Evolutionary conservation across 2,797 vertebrate species (phyloP).

Genomic region (Onychomys leucogaster): DNA sequence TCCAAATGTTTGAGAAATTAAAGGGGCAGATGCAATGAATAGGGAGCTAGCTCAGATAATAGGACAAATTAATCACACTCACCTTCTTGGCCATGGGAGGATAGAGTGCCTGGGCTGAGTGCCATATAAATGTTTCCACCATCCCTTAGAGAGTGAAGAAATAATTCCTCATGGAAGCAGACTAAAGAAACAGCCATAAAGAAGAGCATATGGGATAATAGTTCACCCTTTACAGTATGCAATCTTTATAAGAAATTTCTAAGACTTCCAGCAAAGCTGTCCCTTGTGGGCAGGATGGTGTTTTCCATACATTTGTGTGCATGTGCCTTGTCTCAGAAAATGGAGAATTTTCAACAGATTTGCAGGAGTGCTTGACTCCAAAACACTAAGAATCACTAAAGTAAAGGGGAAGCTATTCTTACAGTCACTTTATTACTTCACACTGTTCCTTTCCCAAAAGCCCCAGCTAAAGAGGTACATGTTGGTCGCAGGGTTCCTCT

Average conservation of each 20-base stretch:
- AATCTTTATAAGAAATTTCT: background rate
- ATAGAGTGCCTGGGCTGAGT: background rate
- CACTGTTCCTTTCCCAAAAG: background rate
- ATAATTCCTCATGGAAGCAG: background rate
- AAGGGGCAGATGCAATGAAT: background rate
- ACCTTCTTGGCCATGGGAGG: background rate
- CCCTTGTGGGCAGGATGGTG: background rate
- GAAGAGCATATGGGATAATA: fast-evolving
- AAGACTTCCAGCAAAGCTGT: background rate
- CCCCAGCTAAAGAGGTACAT: background rate
- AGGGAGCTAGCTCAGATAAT: background rate
- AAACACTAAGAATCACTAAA: background rate
- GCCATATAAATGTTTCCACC: background rate
- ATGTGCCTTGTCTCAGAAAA: background rate
- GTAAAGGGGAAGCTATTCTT: background rate
- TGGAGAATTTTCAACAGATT: background rate
- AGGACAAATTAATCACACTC: background rate
- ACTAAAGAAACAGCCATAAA: background rate
- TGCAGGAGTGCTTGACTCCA: background rate
- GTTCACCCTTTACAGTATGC: fast-evolving
- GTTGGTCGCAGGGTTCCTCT: background rate
- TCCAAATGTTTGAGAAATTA: background rate
- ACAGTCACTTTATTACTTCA: background rate
- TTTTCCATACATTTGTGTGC: fast-evolving
- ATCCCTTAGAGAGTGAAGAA: background rate